Evolutionary conservation across 2,113 vertebrate genomes (phyloP), one percentile per base, ranked within the genome.

Genomic region (Sula dactylatra): DNA sequence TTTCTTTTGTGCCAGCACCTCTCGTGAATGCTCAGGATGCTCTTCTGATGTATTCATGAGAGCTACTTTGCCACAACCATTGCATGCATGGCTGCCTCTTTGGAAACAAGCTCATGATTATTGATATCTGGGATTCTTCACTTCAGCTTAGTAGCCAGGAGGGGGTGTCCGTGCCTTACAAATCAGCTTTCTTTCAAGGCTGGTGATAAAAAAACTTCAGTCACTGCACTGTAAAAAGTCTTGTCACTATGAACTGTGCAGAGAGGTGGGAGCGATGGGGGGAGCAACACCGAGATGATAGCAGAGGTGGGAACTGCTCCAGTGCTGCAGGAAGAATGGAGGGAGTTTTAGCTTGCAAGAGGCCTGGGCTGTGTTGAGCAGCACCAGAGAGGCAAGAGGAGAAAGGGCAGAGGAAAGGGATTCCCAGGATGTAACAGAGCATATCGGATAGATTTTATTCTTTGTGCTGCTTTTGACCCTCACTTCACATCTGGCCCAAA

Each of bases 111-210:
- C 69, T 54, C 52, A 17, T 42, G 91, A 64, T 69, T 87, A 64
- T 55, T 91, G 84, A 86, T 55, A 88, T 13, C 40, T 26, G 6
- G 47, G 59, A 44, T 87, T 72, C 40, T 86, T 54, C 69, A 47
- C 54, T 89, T 54, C 29, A 38, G 59, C 79, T 70, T 3, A 12
- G 74, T 29, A 76, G 82, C 94, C 96, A 96, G 91, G 91, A 97
- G 96, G 31, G 91, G 93, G 95, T 91, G 94, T 94, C 69, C 15
- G 49, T 69, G 91, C 80, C 83, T 84, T 66, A 89, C 55, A 91
- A 91, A 97, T 86, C 67, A 21, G 34, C 50, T 85, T 16, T 17
- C 17, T 19, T 59, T 32, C 61, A 34, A 24, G 8, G 25, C 65
- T 77, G 34, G 18, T 45, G 50, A 50, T 27, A 26, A 82, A 92